A percentile compares a stretch with the other conserved stretches of the same genome.
Evolutionary conservation across 2,113 vertebrate species (phyloP).

Genomic region (Crotalus helleri): DNA sequence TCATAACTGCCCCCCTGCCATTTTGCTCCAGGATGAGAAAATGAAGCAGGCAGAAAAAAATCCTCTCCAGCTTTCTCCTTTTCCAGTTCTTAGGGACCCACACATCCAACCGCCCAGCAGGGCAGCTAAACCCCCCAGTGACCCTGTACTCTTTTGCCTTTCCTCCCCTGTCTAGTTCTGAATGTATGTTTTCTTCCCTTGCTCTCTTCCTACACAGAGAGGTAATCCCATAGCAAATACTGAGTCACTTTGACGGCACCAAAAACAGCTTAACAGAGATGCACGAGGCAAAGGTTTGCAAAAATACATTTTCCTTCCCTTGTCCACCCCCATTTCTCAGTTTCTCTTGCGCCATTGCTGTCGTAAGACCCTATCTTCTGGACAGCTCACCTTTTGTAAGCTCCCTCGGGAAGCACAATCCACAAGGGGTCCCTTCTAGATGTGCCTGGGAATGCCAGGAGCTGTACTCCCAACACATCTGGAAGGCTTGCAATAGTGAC

Average conservation of each 20-base stretch:
- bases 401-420: background rate
- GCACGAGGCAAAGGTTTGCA: background rate
- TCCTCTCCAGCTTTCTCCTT: background rate
- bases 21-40: background rate
- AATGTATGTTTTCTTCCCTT: background rate
- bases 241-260: slow-evolving; percentile 62
- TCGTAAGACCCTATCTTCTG: background rate
- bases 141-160: background rate
- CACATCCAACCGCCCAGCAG: background rate
- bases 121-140: background rate
- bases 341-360: background rate
- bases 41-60: background rate
- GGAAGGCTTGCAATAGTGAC: background rate
- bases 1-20: background rate
- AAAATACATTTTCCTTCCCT: background rate
- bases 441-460: background rate
- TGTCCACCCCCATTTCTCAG: background rate
- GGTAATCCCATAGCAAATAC: slow-evolving; percentile 51
- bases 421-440: background rate
- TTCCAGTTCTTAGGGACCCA: background rate
- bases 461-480: background rate
- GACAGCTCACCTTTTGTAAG: background rate
- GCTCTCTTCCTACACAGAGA: background rate
- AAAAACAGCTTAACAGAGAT: background rate
- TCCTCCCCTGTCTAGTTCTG: background rate